These are phyloP conservation scores for Drosophila lacicola DNA, from an alignment of 2,888 invertebrate genomes.

Conservation along the genomic window DNA sequence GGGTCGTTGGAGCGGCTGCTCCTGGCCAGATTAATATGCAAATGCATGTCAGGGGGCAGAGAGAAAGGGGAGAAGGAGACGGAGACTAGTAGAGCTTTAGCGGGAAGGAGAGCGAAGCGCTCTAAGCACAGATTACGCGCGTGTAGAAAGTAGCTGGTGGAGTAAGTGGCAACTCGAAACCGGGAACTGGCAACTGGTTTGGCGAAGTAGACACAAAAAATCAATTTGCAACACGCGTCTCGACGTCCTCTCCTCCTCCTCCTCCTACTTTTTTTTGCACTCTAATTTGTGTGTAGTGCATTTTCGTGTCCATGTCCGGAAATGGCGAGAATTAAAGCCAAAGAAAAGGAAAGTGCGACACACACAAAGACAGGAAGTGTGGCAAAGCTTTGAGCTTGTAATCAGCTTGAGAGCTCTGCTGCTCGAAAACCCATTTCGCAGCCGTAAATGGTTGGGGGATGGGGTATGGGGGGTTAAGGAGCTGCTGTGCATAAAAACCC, in stretches of 20 bases:
- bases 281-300: conserved; percentile 75
- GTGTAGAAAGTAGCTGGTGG: conserved; percentile 17
- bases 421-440: conserved; percentile 39
- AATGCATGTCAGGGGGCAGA: conserved; percentile 47
- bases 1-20: conserved; percentile 45
- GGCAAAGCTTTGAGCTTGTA: conserved; percentile 29
- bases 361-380: conserved; percentile 5
- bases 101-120: conserved; percentile 20
- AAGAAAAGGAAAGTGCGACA: conserved; percentile 38
- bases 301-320: conserved; percentile 65
- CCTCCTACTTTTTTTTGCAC: background rate
- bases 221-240: conserved; percentile 62
- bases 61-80: too few species aligned
- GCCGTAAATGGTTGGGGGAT: conserved; percentile 2
- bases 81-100: background rate
- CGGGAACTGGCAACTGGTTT: conserved; percentile 19
- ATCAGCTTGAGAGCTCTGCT: conserved; percentile 57
- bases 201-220: conserved; percentile 55
- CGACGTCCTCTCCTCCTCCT: conserved; percentile 5
- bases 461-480: background rate
- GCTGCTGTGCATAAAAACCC: conserved; percentile 33
- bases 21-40: conserved; percentile 71
- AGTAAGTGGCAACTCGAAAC: conserved; percentile 17
- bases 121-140: conserved; percentile 54
- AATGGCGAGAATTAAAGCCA: conserved; percentile 58